Evolutionary conservation across 1,140 invertebrate genomes (phyloP), one percentile per base, ranked within the genome.

Genomic region (Lithobius niger): DNA sequence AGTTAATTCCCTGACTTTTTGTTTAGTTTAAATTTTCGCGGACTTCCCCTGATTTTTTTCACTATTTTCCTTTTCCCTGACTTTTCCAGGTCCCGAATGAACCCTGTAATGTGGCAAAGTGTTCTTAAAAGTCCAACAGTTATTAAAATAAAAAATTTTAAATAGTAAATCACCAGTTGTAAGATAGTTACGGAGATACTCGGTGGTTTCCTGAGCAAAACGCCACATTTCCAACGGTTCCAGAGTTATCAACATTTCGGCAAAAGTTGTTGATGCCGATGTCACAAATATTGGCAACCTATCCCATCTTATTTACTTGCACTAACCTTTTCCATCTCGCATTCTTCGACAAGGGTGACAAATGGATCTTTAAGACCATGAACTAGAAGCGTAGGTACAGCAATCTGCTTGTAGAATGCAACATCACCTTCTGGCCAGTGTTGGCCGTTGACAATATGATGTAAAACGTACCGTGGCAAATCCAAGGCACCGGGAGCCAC

Each of bases 271-370:
- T n/a, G n/a, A n/a, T n/a, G n/a, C n/a, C n/a, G n/a, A n/a, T n/a
- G n/a, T n/a, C n/a, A n/a, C n/a, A n/a, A n/a, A n/a, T n/a, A n/a
- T n/a, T n/a, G n/a, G n/a, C n/a, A n/a, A n/a, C 24, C 19, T 26
- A 24, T 48, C 24, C 59, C 18, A 62, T 56, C 25, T 18, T 25
- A 6, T 18, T 18, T 18, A 22, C 55, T 56, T 27, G 52, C 55
- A 62, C 70, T 69, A 66, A 82, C 81, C 66, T 80, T 74, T 68
- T 82, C 77, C 82, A 85, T 85, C 68, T 83, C 81, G 62, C 82
- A 79, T 69, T 83, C 81, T 60, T 85, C 83, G 22, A 83, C 76
- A 57, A 84, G 71, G 15, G 79, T 78, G 13, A 85, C 79, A 45
- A 79, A 74, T 53, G 77, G 77, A 67, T 86, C 84, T 66, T 78